Evolutionary conservation across 1,140 invertebrate species (phyloP).

Genomic region (Drosophila varians): DNA sequence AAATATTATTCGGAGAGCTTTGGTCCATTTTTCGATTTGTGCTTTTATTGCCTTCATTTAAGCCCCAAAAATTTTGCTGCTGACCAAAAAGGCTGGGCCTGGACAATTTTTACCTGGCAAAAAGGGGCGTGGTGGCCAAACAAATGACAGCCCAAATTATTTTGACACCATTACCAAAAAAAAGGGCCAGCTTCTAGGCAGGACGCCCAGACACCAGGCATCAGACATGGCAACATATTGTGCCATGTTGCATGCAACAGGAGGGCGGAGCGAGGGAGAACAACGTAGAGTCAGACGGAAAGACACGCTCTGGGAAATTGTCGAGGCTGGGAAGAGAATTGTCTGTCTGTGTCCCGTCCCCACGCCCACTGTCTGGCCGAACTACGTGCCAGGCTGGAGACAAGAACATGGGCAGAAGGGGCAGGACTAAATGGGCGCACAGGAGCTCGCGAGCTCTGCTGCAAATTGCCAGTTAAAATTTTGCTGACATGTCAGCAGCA

Average conservation of each 20-base stretch:
- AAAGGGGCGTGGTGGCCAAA: constrained; percentile 40
- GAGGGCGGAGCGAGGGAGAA: constrained; percentile 11
- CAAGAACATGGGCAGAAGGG: not conserved
- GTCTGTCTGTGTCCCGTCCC: constrained; percentile 7
- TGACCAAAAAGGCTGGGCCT: too few species aligned
- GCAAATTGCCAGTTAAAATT: constrained; percentile 79
- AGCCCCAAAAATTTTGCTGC: too few species aligned
- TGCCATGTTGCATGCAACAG: constrained; percentile 66
- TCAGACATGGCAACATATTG: constrained; percentile 77
- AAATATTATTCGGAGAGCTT: too few species aligned
- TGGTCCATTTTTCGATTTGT: too few species aligned
- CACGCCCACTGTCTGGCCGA: constrained; percentile 13
- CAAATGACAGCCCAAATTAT: constrained; percentile 78
- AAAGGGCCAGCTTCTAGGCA: not conserved
- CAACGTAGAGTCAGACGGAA: constrained; percentile 21
- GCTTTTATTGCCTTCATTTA: not conserved
- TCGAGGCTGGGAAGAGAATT: constrained; percentile 1
- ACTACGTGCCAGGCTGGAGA: constrained; percentile 28
- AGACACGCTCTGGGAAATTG: constrained; percentile 40
- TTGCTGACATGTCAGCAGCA: constrained; percentile 72
- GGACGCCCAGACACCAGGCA: constrained; percentile 14
- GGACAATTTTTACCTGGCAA: constrained; percentile 45
- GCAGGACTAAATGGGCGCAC: not conserved
- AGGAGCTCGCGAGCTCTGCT: constrained; percentile 55
- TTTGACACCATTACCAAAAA: constrained; percentile 78